Conservation (phyloP, 2,113 vertebrate species). For the Phodopus roborovskii region DNA sequence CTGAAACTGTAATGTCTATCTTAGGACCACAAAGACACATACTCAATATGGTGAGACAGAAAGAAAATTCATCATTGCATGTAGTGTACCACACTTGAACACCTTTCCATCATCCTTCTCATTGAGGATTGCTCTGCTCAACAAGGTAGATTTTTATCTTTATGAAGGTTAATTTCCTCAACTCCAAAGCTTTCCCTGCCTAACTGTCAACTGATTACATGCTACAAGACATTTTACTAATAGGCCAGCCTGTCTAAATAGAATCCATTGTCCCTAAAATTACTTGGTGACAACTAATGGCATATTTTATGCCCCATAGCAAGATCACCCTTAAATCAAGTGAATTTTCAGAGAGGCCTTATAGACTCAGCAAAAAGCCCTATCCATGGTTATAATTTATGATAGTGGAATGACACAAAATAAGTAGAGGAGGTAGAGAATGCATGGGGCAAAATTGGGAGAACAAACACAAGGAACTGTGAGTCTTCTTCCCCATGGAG, state of each 20-base stretch:
- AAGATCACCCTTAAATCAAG: not conserved
- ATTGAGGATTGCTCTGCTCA: not conserved
- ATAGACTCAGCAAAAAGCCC: not conserved
- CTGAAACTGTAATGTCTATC: not conserved
- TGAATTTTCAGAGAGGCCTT: constrained; percentile 22
- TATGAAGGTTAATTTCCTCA: not conserved
- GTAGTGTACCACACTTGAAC: not conserved
- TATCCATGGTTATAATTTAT: not conserved
- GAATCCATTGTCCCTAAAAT: not conserved
- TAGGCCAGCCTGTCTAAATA: not conserved
- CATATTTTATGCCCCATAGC: not conserved
- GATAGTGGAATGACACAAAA: not conserved
- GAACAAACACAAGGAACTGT: not conserved
- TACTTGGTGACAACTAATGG: not conserved
- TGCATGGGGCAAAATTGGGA: not conserved
- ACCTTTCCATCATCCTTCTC: not conserved
- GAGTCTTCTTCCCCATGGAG: not conserved
- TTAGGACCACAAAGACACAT: not conserved
- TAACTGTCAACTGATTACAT: not conserved
- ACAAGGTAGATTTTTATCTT: not conserved
- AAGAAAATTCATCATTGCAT: not conserved
- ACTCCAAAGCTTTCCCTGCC: not conserved
- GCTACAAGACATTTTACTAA: not conserved
- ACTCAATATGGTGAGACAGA: not conserved
- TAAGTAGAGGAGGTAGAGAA: not conserved